Base-by-base conservation (phyloP, 2,888 invertebrate genomes). In the Heteromurus nitidus region DNA sequence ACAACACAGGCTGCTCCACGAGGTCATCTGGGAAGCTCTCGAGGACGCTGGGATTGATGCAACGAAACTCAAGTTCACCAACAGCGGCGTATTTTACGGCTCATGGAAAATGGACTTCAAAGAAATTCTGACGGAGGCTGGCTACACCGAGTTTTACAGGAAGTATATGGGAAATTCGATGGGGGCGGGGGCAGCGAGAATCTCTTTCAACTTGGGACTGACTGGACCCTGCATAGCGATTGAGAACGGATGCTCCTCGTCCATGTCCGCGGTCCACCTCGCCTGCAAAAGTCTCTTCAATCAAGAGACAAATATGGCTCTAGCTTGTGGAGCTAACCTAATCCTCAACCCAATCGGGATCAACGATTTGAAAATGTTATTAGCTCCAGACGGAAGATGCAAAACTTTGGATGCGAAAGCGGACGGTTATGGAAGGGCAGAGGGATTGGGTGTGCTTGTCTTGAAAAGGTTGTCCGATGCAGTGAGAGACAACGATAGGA, bases 371-470 rank as follows among this genome's bases (percentile, higher is more conserved):
- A 11, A 24, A 2, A 22, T 65, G 42, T 36, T 77, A 1, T n/a
- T 67, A 55, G 88, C 89, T 44, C 67, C 70, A 11, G 82, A 82
- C 24, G 82, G 82, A 11, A 31, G 53, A 2, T 76, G 80, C 28
- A 82, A 82, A 31, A 72, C 84, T 16, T 84, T 89, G 80, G 89
- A 89, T 76, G 86, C 85, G 1, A 72, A 84, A 22, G 89, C 89
- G 3, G 86, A 87, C 67, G 89, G 89, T 16, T 89, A 89, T 80
- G 89, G 88, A 16, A 80, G 89, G 65, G 88, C 88, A 3, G 89
- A 89, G 70, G 89, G 89, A 0, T 30, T 60, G n/a, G 73, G 47
- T 1, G 24, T 26, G 13, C 77, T 89, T 9, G 80, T 89, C 24
- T 64, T 89, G 36, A 89, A 89, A 70, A 77, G 86, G 7, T 85